Base-by-base conservation (phyloP, 1,140 invertebrate species). In the Drosophila miranda region DNA sequence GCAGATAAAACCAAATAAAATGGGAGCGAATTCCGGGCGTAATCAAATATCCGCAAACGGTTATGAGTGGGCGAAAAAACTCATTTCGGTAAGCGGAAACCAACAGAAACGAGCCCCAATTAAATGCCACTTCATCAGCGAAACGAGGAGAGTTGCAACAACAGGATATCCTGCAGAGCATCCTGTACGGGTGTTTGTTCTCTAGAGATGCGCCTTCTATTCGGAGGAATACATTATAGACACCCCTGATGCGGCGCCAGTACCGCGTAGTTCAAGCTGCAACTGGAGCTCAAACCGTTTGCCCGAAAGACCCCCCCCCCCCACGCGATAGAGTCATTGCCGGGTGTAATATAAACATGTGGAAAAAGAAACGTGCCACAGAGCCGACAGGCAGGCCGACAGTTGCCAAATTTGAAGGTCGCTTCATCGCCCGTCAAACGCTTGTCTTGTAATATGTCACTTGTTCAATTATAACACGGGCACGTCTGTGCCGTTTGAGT, bases 341-440 rank as follows among this genome's bases (percentile, higher is more conserved):
- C 34, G 34, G 34, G 38, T 26, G 30, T 19, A 30, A 41, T 30
- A 41, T 23, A 46, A 46, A 66, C 52, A 56, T 38, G 23, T 26
- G 23, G 34, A 38, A 13, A n/a, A 38, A 26, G 52, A 28, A 59
- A 4, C 3, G 23, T 5, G 23, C 0, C 2, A 26, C 4, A 26
- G 34, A 38, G n/a, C n/a, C n/a, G n/a, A n/a, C n/a, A n/a, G n/a
- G n/a, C n/a, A n/a, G n/a, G 34, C 34, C 26, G 44, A 59, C 34
- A 63, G 46, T 76, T 76, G 72, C 61, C 70, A 74, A 73, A 64
- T 74, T 75, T 59, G 55, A 71, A 60, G 72, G 62, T 75, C 58
- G 44, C 51, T 61, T 72, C 67, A 72, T 61, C 56, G 68, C 49
- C 66, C 64, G 26, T 72, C 50, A 69, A 69, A 68, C 8, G 50